Conservation (phyloP, 53 echinoderm and acorn worm species). For the Patiria pectinifera region DNA sequence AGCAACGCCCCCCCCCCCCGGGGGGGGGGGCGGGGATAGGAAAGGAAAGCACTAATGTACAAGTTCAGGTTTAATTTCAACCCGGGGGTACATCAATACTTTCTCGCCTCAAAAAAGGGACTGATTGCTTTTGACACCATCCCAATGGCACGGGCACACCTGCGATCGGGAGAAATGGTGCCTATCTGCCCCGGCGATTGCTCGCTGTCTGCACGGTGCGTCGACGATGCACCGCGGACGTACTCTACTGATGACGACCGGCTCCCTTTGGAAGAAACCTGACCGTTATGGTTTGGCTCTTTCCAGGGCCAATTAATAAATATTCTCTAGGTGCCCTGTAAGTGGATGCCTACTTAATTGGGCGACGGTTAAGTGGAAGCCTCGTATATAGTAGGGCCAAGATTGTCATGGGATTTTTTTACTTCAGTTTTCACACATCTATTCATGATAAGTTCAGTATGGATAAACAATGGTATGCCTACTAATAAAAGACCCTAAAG, state of each 20-base stretch:
- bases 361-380: too few relatives aligned
- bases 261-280: not conserved
- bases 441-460: too few relatives aligned
- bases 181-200: not conserved
- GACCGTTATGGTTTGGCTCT: not conserved
- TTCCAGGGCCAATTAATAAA: constrained; percentile 1
- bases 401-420: too few relatives aligned
- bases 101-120: not conserved
- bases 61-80: constrained; percentile 42
- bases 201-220: not conserved
- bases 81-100: constrained; percentile 43
- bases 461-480: too few relatives aligned
- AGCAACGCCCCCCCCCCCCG: not conserved
- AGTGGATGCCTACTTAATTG: not conserved
- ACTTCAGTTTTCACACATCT: too few relatives aligned
- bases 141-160: not conserved
- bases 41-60: not conserved
- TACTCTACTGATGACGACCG: not conserved
- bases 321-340: not conserved
- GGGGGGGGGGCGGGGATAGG: not conserved
- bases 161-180: not conserved
- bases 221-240: not conserved
- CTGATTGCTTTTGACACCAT: constrained; percentile 61
- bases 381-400: too few relatives aligned
- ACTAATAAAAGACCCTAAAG: too few relatives aligned